Conservation (phyloP, 2,888 invertebrate genomes). For the Andrena camellia region DNA sequence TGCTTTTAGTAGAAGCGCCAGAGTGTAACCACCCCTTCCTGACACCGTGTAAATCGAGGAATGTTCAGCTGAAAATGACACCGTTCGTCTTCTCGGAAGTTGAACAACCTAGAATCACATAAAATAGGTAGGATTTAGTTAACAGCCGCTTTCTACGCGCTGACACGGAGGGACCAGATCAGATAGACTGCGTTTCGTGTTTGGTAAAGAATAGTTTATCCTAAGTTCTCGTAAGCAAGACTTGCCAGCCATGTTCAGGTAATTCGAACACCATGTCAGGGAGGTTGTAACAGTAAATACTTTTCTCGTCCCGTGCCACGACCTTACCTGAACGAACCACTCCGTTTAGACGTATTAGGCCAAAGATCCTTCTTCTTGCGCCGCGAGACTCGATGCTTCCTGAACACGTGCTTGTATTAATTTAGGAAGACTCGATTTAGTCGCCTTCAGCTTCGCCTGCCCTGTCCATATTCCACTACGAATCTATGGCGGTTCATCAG, state of each 20-base stretch:
- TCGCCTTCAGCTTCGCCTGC: neutral
- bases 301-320: constrained; percentile 23
- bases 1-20: neutral
- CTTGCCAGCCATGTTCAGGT: constrained; percentile 12
- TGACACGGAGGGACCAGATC: constrained; percentile 11
- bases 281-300: constrained; percentile 47
- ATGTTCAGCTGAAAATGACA: neutral
- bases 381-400: constrained; percentile 1
- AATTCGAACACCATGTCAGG: constrained; percentile 18
- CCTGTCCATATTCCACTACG: neutral
- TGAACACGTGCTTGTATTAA: constrained; percentile 26
- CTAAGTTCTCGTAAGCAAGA: constrained; percentile 3
- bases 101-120: neutral
- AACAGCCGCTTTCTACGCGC: constrained; percentile 17
- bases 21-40: neutral
- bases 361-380: constrained; percentile 11
- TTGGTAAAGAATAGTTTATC: constrained; percentile 13
- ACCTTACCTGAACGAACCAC: neutral
- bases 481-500: too few species aligned
- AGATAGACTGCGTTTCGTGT: constrained; percentile 22
- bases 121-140: constrained; percentile 2
- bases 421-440: constrained; percentile 5
- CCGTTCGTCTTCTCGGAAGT: neutral
- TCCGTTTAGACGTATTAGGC: constrained; percentile 28
- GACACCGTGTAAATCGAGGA: neutral